phyloP scores from a whole-genome alignment of 2,113 vertebrate genomes.

The Lepidothrix coronata region DNA sequence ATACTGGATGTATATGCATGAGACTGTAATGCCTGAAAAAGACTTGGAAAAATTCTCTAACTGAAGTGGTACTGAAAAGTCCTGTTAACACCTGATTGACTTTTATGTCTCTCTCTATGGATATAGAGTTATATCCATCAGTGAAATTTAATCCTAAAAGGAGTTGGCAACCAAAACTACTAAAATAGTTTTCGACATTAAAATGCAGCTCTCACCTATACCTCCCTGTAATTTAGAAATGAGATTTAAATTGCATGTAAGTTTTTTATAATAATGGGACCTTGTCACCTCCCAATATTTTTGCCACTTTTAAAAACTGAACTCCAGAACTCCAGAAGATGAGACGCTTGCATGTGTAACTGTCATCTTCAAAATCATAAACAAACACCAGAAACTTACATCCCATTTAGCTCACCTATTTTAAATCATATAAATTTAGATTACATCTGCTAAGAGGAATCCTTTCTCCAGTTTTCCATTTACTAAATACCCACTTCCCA shows the following conservation, averaged over 20 bases:
- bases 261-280: neutral
- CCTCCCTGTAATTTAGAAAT: neutral
- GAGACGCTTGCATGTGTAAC: neutral
- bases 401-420: neutral
- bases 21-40: neutral
- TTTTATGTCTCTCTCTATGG: neutral
- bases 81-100: neutral
- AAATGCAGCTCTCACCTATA: neutral
- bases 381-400: neutral
- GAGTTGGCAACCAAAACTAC: constrained; percentile 9
- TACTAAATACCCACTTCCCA: neutral
- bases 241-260: neutral
- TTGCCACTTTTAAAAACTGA: neutral
- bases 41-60: constrained; percentile 1
- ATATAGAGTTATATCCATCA: neutral
- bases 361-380: neutral
- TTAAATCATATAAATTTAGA: neutral
- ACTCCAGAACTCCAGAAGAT: neutral
- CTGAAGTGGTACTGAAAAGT: neutral
- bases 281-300: neutral
- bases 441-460: neutral
- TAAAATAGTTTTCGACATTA: constrained; percentile 18
- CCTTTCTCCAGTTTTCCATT: neutral
- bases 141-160: constrained; percentile 8
- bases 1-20: neutral